Percentiles rank a stretch among this genome's conserved stretches.
These are phyloP conservation scores for Cerastoderma edule DNA, from an alignment of 2,888 invertebrate genomes.

Conservation along the genomic window DNA sequence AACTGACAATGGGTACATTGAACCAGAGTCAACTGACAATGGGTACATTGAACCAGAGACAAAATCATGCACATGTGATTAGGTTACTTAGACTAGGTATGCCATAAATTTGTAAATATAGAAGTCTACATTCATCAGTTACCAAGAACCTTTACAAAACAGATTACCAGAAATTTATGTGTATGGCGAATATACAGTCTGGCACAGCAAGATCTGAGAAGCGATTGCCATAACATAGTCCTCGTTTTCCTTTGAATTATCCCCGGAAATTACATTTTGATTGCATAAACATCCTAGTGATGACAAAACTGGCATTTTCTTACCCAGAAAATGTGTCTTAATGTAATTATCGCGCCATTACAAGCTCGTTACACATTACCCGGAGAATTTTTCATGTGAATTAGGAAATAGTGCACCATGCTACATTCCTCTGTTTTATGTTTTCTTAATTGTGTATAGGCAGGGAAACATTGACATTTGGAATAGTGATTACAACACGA, in stretches of 20 bases:
- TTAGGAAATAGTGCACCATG: constrained; percentile 19
- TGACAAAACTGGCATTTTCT: constrained; percentile 8
- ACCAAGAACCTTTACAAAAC: too few species aligned
- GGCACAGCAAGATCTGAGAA: background rate
- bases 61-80: too few species aligned
- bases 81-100: too few species aligned
- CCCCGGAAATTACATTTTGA: background rate
- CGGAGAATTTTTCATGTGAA: constrained; percentile 9
- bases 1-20: too few species aligned
- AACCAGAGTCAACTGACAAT: too few species aligned
- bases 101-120: too few species aligned
- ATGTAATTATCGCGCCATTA: constrained; percentile 23
- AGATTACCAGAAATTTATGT: too few species aligned
- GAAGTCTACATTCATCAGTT: too few species aligned
- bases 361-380: constrained; percentile 7
- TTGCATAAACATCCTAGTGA: constrained; percentile 8
- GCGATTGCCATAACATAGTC: constrained; percentile 1
- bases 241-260: constrained; percentile 22
- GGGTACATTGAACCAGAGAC: too few species aligned
- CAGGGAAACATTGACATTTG: constrained; percentile 1
- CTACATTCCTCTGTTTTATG: constrained; percentile 8
- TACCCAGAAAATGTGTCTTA: constrained; percentile 15
- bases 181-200: too few species aligned
- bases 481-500: constrained; percentile 11
- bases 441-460: constrained; percentile 9